Evolutionary conservation across 2,113 vertebrate genomes (phyloP).

Genomic region (Reinhardtius hippoglossoides): DNA sequence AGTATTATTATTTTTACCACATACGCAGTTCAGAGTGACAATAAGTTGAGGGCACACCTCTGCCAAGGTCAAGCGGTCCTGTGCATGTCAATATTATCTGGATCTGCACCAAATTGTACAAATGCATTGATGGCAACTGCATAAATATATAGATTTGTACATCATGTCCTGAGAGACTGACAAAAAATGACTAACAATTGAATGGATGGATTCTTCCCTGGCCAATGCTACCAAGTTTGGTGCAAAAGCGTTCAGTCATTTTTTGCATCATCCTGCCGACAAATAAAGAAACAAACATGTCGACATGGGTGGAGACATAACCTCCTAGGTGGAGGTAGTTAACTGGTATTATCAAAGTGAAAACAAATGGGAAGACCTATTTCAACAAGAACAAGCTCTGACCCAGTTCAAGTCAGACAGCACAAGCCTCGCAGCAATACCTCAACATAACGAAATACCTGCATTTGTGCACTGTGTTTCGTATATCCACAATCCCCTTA

Average conservation of each 20-base stretch:
- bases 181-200: no score
- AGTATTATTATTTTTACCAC: not conserved
- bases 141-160: not conserved
- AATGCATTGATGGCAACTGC: not conserved
- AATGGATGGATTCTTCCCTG: no score
- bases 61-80: not conserved
- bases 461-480: slow-evolving; percentile 29
- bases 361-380: slow-evolving; percentile 47
- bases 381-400: slow-evolving; percentile 69
- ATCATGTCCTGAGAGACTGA: no score
- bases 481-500: slow-evolving; percentile 35
- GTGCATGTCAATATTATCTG: not conserved
- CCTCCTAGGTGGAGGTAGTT: not conserved
- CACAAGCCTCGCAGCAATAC: slow-evolving; percentile 34
- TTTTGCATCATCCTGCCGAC: not conserved
- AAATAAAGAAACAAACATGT: not conserved
- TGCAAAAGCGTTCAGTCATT: not conserved
- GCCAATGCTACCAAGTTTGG: not conserved
- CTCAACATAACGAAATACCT: slow-evolving; percentile 61
- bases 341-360: slow-evolving; percentile 7
- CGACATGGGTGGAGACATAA: not conserved
- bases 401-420: slow-evolving; percentile 61
- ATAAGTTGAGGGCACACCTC: not conserved
- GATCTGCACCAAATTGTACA: not conserved
- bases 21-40: not conserved